phyloP scores from a whole-genome alignment of 2,113 vertebrate species.

The Tenebrosternarchus preto region DNA sequence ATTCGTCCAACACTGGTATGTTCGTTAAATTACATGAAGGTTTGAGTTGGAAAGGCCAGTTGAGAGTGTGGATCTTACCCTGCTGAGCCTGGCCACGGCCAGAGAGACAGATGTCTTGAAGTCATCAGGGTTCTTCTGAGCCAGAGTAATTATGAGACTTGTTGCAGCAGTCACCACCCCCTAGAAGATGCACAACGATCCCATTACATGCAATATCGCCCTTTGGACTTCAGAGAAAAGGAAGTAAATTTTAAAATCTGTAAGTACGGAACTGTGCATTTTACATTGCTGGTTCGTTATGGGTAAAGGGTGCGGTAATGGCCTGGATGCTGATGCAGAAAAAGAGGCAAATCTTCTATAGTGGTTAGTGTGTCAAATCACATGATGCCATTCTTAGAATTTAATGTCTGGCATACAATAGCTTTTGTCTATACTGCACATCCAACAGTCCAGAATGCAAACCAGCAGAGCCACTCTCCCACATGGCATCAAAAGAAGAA shows the following conservation, averaged over 20 bases:
- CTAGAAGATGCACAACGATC: conserved; percentile 60
- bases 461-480: too few relatives aligned
- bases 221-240: conserved; percentile 6
- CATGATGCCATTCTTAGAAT: too few relatives aligned
- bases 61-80: conserved; percentile 65
- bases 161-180: conserved; percentile 90
- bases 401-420: too few relatives aligned
- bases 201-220: background rate
- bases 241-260: background rate
- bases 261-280: background rate
- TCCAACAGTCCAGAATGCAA: too few relatives aligned
- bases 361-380: too few relatives aligned
- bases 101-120: conserved; percentile 90
- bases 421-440: too few relatives aligned
- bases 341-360: too few relatives aligned
- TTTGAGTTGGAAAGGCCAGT: background rate
- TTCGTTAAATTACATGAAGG: too few relatives aligned
- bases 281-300: background rate
- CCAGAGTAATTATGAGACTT: conserved; percentile 87
- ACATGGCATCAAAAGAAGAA: too few relatives aligned
- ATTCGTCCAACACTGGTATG: background rate
- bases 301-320: too few relatives aligned
- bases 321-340: too few relatives aligned
- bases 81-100: conserved; percentile 87
- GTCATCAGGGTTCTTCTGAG: conserved; percentile 92